These are phyloP conservation scores for Amitus sp. DNA, from an alignment of 2,888 invertebrate species.

Conservation along the genomic window DNA sequence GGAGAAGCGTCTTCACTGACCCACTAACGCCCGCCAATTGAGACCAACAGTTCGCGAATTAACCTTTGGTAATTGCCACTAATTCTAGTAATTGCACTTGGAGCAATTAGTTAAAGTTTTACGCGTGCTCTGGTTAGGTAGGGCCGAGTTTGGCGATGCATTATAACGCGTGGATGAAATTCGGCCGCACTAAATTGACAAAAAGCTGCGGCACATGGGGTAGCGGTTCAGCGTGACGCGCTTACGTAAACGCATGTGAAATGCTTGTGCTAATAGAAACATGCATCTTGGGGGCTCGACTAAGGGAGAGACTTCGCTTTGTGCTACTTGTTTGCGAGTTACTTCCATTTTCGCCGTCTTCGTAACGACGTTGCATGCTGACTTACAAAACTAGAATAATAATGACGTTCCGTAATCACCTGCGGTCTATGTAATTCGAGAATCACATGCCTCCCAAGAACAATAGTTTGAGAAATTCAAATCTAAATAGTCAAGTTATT, in stretches of 20 bases:
- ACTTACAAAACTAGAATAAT: slow-evolving; percentile 33
- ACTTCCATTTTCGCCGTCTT: slow-evolving; percentile 29
- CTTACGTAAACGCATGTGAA: slow-evolving; percentile 46
- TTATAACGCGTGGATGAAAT: slow-evolving; percentile 35
- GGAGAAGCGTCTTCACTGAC: slow-evolving; percentile 49
- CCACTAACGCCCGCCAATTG: slow-evolving; percentile 57
- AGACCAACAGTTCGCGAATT: slow-evolving; percentile 56
- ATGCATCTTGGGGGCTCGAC: slow-evolving; percentile 26
- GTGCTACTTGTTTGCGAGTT: slow-evolving; percentile 29
- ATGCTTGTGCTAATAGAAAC: slow-evolving; percentile 46
- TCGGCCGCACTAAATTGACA: slow-evolving; percentile 43
- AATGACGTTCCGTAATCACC: slow-evolving; percentile 26
- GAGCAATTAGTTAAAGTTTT: slow-evolving; percentile 58
- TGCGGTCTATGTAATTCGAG: slow-evolving; percentile 26
- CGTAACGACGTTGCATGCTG: slow-evolving; percentile 21
- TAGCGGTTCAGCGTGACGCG: slow-evolving; percentile 38
- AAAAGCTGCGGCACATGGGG: slow-evolving; percentile 41
- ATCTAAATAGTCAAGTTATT: too few species aligned
- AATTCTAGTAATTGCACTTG: slow-evolving; percentile 58
- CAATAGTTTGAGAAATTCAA: too few species aligned
- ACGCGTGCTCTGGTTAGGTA: slow-evolving; percentile 41
- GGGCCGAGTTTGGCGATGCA: slow-evolving; percentile 24
- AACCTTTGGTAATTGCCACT: slow-evolving; percentile 58
- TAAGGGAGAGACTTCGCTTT: slow-evolving; percentile 32
- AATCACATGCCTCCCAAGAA: slow-evolving; percentile 16